Percentiles rank a stretch among this genome's conserved stretches.
Evolutionary conservation across 2,888 invertebrate species (phyloP).

Genomic region (Timandra comae): DNA sequence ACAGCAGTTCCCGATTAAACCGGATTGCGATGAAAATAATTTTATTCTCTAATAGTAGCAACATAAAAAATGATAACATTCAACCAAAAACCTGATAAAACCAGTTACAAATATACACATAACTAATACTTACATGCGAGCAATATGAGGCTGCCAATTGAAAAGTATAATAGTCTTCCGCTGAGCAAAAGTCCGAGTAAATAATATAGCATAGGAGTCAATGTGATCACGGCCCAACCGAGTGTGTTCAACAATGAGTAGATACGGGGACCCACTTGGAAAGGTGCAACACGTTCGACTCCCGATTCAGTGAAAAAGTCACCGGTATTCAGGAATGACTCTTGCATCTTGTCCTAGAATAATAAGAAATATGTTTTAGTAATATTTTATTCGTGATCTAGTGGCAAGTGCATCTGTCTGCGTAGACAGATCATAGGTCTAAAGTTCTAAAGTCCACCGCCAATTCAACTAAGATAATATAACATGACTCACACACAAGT

Average conservation of each 20-base stretch:
- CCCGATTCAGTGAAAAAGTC: constrained; percentile 88
- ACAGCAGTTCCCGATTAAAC: no score
- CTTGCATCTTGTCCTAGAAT: constrained; percentile 82
- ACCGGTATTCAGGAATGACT: constrained; percentile 84
- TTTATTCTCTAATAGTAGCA: no score
- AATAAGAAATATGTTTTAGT: no score
- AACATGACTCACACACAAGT: no score
- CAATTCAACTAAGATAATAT: no score
- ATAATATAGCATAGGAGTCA: constrained; percentile 84
- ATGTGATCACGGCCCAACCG: constrained; percentile 81
- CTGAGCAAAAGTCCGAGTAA: constrained; percentile 81
- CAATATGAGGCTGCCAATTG: constrained; percentile 82
- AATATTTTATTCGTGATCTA: no score
- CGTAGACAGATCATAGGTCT: no score
- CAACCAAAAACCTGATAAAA: no score
- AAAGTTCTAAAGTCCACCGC: no score
- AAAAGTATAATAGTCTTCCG: constrained; percentile 83
- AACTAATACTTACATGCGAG: constrained; percentile 82
- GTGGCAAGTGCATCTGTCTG: no score
- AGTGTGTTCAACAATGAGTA: constrained; percentile 83
- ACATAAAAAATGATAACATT: no score
- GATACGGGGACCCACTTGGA: constrained; percentile 76
- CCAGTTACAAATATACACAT: not conserved
- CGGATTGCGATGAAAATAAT: no score
- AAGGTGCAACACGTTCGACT: constrained; percentile 78